phyloP scores from a whole-genome alignment of 2,113 vertebrate genomes.

The Gambusia holbrooki region DNA sequence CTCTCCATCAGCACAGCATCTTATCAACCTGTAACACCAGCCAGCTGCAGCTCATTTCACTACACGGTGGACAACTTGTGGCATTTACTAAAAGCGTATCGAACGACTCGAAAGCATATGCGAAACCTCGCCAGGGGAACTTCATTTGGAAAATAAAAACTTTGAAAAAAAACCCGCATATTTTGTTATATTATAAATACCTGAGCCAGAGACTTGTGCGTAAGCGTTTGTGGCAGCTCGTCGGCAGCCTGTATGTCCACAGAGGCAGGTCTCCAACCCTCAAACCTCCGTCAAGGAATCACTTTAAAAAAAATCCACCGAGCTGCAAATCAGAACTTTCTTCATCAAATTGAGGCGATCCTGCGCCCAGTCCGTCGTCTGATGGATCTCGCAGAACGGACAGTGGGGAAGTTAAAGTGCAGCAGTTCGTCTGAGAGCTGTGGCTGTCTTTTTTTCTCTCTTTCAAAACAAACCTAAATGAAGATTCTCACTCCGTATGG shows the following conservation, averaged over 20 bases:
- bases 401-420: slow-evolving; percentile 23
- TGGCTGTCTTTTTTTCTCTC: slow-evolving; percentile 10
- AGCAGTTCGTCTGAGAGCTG: background rate
- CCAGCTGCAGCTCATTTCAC: slow-evolving; percentile 12
- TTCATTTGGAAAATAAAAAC: slow-evolving; percentile 53
- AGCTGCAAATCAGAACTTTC: slow-evolving; percentile 53
- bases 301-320: slow-evolving; percentile 66
- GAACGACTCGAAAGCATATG: background rate
- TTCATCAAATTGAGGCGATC: slow-evolving; percentile 40
- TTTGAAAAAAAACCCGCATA: background rate
- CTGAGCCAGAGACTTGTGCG: slow-evolving; percentile 67
- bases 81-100: background rate
- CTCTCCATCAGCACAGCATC: slow-evolving; percentile 11
- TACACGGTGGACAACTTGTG: background rate
- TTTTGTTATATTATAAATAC: slow-evolving; percentile 39
- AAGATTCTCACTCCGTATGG: slow-evolving; percentile 44
- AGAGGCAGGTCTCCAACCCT: slow-evolving; percentile 68
- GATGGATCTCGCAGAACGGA: slow-evolving; percentile 17
- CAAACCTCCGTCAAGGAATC: slow-evolving; percentile 67
- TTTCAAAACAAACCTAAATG: slow-evolving; percentile 20
- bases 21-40: slow-evolving; percentile 72
- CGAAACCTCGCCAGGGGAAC: slow-evolving; percentile 23
- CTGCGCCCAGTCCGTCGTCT: slow-evolving; percentile 21
- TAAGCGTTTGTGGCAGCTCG: slow-evolving; percentile 41
- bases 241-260: slow-evolving; percentile 46